Evolutionary conservation across 1,140 invertebrate genomes (phyloP), one percentile per base, ranked within the genome.

Genomic region (Drosophila kepulauana): DNA sequence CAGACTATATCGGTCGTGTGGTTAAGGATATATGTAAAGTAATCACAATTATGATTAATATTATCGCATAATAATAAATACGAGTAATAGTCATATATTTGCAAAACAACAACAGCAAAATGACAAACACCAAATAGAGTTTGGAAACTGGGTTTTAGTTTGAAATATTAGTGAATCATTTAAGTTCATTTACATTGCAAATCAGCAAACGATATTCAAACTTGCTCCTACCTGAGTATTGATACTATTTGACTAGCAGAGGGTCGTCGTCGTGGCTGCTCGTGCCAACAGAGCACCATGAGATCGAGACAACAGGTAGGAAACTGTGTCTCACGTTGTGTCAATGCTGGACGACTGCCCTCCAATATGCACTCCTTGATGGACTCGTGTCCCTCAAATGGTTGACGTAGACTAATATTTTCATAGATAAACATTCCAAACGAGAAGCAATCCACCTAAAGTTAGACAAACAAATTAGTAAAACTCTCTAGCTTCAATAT

Each of bases 351-450:
- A 62, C 98, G 93, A 30, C 97, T 97, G 46, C 98, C 99, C 93
- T 99, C 98, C 30, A 99, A 93, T 30, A 99, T 97, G 78, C 97
- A 97, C 82, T 99, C 98, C 91, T 99, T 99, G 2, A 99, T 97
- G 11, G 98, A 97, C 90, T 99, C 98, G 81, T 99, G 97, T 0
- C 76, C 98, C 95, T 99, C 98, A 87, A 99, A 99, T 0, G 99
- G 99, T 90, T 98, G 97, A 56, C 98, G 96, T 30, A 99, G 94
- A 3, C 98, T 98, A 11, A 99, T 93, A 48, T 99, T 94, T 93
- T 99, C 99, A 93, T 99, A 99, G 70, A 99, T 94, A 81, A 99
- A 97, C 98, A 99, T 99, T n/a, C 98, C 98, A 93, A 99, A 99
- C 0, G 98, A 99, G 92, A 99, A 99, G 78, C 98, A 98, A 91